Base-by-base conservation (phyloP, 2,888 invertebrate species). In the Herminia tarsipennalis region DNA sequence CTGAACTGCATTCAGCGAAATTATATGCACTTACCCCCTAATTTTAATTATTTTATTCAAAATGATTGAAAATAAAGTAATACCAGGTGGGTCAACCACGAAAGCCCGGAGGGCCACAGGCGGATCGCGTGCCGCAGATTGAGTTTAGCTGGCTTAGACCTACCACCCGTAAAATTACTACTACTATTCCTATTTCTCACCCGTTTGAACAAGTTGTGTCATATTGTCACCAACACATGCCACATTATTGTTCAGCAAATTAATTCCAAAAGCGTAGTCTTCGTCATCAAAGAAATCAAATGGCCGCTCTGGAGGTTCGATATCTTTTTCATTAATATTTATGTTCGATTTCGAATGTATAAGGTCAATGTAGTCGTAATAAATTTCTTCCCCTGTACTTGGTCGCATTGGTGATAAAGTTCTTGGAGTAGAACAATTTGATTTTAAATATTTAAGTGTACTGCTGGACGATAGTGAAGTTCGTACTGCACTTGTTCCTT, bases 281-380 rank as follows among this genome's bases (percentile, higher is more conserved):
- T 89, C 89, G 39, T 88, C 88, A 34, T 91, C 89, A 55, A 77
- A 86, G 54, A 86, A 88, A 65, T 89, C 88, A 67, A 87, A 90
- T 1, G 89, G 88, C 27, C 76, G 77, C 40, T 89, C 86, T 2
- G 74, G 50, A 16, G 75, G 70, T 40, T 88, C 88, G 1, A 69
- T 67, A 35, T 79, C 73, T 46, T 79, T 80, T 1, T 69, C 69
- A 36, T 81, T 73, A 4, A 63, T 59, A 4, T 76, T 67, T 38
- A 85, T 49, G 61, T 84, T 81, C 5, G 83, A 82, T 63, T 81
- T 81, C 0, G 89, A 88, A 47, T 78, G 61, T 43, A 86, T 82
- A 1, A 89, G 63, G 44, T 89, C 88, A 4, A 79, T 68, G 22
- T 88, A 89, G 33, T 85, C 83, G 30, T 83, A 68, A 40, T 76